These are phyloP conservation scores for Bugulina stolonifera DNA, from an alignment of 2,888 invertebrate genomes.

Conservation along the genomic window DNA sequence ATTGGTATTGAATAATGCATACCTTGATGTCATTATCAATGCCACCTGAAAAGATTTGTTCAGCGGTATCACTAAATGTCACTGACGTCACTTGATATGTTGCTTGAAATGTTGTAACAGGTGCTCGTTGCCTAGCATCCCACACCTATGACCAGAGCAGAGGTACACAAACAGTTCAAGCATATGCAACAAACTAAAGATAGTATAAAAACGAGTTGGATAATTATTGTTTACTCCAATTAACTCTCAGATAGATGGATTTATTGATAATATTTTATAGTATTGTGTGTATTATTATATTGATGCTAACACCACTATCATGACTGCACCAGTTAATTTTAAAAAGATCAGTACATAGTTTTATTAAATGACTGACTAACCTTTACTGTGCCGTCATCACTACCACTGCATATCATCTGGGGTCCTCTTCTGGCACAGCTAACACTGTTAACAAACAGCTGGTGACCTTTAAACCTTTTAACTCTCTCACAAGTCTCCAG, in stretches of 20 bases:
- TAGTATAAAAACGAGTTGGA: too few relatives aligned
- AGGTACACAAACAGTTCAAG: too few relatives aligned
- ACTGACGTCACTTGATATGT: slow-evolving; percentile 59
- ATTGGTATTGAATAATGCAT: too few relatives aligned
- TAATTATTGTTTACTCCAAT: too few relatives aligned
- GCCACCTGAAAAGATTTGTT: slow-evolving; percentile 88
- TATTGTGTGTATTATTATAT: too few relatives aligned
- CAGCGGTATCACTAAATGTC: slow-evolving; percentile 89
- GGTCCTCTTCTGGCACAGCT: slow-evolving; percentile 75
- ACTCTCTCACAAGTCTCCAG: slow-evolving; percentile 78
- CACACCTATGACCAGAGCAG: too few relatives aligned
- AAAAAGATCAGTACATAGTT: not conserved
- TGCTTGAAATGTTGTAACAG: slow-evolving; percentile 59
- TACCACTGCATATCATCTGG: slow-evolving; percentile 81
- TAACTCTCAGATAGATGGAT: too few relatives aligned
- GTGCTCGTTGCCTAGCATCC: slow-evolving; percentile 84
- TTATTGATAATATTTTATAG: too few relatives aligned
- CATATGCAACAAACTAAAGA: too few relatives aligned
- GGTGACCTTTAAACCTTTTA: slow-evolving; percentile 70
- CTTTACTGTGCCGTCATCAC: slow-evolving; percentile 88
- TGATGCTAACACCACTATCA: too few relatives aligned
- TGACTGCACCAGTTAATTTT: too few relatives aligned
- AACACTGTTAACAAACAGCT: slow-evolving; percentile 61
- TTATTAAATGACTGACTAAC: slow-evolving; percentile 58
- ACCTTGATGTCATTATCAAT: slow-evolving; percentile 93